Conservation (phyloP, 1,140 invertebrate species). For the Apis cerana region DNA sequence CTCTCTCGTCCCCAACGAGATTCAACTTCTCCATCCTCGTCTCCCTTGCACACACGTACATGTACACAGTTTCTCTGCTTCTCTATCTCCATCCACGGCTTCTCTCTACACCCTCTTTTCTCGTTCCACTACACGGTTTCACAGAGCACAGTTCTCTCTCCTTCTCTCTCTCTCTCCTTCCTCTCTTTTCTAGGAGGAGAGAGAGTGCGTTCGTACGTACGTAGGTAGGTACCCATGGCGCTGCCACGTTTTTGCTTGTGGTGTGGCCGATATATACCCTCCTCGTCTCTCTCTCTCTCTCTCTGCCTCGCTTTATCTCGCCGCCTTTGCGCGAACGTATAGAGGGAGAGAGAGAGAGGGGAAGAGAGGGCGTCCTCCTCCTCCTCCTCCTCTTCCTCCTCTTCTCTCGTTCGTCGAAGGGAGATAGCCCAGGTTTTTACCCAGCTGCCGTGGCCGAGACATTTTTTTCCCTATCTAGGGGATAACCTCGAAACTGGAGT, state of each 20-base stretch:
- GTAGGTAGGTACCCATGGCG: conserved; percentile 49
- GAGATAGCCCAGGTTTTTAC: conserved; percentile 67
- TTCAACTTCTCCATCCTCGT: not conserved
- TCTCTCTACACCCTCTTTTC: conserved; percentile 54
- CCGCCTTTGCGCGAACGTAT: not conserved
- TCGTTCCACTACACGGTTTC: conserved; percentile 44
- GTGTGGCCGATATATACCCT: conserved; percentile 58
- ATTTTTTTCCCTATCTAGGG: conserved; percentile 68
- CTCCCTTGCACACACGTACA: conserved; percentile 12
- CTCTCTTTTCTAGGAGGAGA: conserved; percentile 2
- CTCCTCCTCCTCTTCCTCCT: too few relatives aligned
- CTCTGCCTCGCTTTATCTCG: not conserved
- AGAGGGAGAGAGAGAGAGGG: too few relatives aligned
- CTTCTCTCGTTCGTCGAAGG: not conserved
- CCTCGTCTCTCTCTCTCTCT: conserved; percentile 11
- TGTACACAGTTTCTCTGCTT: too few relatives aligned
- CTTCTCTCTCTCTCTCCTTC: too few relatives aligned
- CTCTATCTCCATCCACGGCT: too few relatives aligned
- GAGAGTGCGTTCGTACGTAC: conserved; percentile 19
- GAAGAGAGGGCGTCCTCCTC: conserved; percentile 63
- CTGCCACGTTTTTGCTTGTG: conserved; percentile 67
- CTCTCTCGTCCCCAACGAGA: not conserved
- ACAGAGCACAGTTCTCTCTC: conserved; percentile 10
- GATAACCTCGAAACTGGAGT: conserved; percentile 69
- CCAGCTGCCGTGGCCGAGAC: conserved; percentile 69